These are phyloP conservation scores for Acanthurus lineatus DNA, from an alignment of 2,797 vertebrate species.

Conservation along the genomic window DNA sequence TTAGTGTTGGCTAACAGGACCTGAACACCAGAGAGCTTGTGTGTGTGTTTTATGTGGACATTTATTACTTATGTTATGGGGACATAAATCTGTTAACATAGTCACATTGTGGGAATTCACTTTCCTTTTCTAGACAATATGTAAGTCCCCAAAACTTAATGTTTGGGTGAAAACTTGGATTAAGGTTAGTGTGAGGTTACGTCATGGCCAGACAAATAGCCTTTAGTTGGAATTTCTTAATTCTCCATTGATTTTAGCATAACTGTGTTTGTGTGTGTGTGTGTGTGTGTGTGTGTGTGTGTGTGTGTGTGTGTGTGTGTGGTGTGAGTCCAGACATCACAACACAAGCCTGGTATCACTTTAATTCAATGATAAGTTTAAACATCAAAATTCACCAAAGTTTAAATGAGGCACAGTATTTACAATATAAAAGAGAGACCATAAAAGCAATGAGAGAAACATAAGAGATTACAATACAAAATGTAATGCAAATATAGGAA, in stretches of 20 bases:
- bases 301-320: conserved; percentile 18
- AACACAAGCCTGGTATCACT: conserved; percentile 56
- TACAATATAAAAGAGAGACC: conserved; percentile 64
- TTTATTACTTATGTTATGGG: too few species aligned
- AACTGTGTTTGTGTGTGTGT: too few species aligned
- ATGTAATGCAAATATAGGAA: conserved; percentile 56
- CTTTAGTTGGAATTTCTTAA: too few species aligned
- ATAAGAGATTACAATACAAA: conserved; percentile 48
- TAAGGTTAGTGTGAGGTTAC: too few species aligned
- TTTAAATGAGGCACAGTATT: conserved; percentile 69
- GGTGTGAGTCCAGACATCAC: conserved; percentile 31
- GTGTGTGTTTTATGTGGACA: not conserved
- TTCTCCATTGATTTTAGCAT: too few species aligned
- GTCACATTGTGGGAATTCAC: too few species aligned
- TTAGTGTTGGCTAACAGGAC: conserved; percentile 52
- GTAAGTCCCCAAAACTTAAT: too few species aligned
- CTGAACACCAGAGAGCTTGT: conserved; percentile 27
- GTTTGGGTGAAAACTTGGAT: too few species aligned
- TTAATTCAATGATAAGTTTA: conserved; percentile 74
- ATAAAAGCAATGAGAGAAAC: conserved; percentile 34
- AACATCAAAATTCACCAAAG: conserved; percentile 72
- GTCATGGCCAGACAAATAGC: too few species aligned
- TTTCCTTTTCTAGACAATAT: too few species aligned
- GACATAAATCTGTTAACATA: too few species aligned
- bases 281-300: conserved; percentile 13